Evolutionary conservation across 2,797 vertebrate genomes (phyloP).

Genomic region (Clarias pachynema): DNA sequence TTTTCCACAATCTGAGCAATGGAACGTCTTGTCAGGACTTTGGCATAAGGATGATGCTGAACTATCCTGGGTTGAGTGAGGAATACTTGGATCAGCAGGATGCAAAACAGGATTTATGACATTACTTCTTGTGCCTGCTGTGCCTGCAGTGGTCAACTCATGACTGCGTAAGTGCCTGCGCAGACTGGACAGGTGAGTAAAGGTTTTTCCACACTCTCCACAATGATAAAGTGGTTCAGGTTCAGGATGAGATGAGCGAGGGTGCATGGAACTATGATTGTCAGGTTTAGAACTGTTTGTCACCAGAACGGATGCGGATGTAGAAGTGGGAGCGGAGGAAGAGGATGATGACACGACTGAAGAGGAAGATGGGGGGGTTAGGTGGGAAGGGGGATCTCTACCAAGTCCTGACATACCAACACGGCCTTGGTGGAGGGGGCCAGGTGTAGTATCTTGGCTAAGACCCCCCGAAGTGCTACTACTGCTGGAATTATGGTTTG

Average conservation of each 20-base stretch:
- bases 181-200: slow-evolving; percentile 93
- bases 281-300: slow-evolving; percentile 79
- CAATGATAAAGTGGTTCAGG: slow-evolving; percentile 85
- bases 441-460: slow-evolving; percentile 73
- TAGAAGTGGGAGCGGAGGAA: slow-evolving; percentile 78
- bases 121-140: slow-evolving; percentile 73
- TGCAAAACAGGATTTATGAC: slow-evolving; percentile 78
- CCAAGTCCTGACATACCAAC: slow-evolving; percentile 72
- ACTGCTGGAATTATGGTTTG: slow-evolving; percentile 71
- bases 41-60: slow-evolving; percentile 68
- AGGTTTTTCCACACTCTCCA: slow-evolving; percentile 89
- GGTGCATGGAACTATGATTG: slow-evolving; percentile 74
- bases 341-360: slow-evolving; percentile 81
- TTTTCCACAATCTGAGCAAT: slow-evolving; percentile 91
- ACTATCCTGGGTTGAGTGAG: slow-evolving; percentile 79
- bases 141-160: slow-evolving; percentile 83
- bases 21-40: slow-evolving; percentile 85
- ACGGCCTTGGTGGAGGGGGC: slow-evolving; percentile 74
- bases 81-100: slow-evolving; percentile 77
- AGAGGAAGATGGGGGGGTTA: slow-evolving; percentile 79
- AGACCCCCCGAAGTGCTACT: slow-evolving; percentile 70
- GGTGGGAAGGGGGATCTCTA: slow-evolving; percentile 75
- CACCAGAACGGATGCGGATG: slow-evolving; percentile 76
- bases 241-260: slow-evolving; percentile 71
- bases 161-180: slow-evolving; percentile 93